Base-by-base conservation (phyloP, 2,888 invertebrate genomes). In the Desoria tigrina region DNA sequence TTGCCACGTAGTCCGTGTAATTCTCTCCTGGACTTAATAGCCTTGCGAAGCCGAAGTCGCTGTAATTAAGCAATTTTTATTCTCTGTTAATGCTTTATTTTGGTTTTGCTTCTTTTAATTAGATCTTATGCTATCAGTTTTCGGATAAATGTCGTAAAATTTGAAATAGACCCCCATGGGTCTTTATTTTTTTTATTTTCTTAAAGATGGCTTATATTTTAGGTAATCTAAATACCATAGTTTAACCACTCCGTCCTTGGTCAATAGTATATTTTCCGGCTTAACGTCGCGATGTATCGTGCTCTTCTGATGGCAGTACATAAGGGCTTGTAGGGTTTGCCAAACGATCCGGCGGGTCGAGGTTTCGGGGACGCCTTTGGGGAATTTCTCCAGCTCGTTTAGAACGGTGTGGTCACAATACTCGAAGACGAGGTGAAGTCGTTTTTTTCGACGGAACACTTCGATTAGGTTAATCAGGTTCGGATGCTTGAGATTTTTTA, bases 1-100 rank as follows among this genome's bases (percentile, higher is more conserved):
- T 99, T 51, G 98, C 98, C 74, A 99, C 99, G 81, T 99, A 99
- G 82, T 99, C 99, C 61, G 98, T 99, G 81, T 97, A 99, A 80
- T 94, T 93, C 84, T 98, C 98, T 0, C 93, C 95, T 1, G 96
- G 94, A 81, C 92, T 92, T 78, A 99, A 86, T 86, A 96, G 90
- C 78, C 99, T 85, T 0, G 99, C 99, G 81, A 99, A 99, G 58
- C 99, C 99, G 81, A 99, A 99, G 82, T 99, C 98, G 80, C 94
- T 55, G 32, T 16, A 55, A 55, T 16, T 14, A 32, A 32, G 32
- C 32, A 32, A 32, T 32, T n/a, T n/a, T n/a, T n/a, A n/a, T n/a
- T n/a, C n/a, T n/a, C n/a, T n/a, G n/a, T n/a, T n/a, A n/a, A n/a
- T n/a, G n/a, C n/a, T n/a, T n/a, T n/a, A n/a, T n/a, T n/a, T 32